Percentiles rank a stretch among this genome's conserved stretches.
Evolutionary conservation across 2,113 vertebrate species (phyloP).

Genomic region (Ciconia maguari): DNA sequence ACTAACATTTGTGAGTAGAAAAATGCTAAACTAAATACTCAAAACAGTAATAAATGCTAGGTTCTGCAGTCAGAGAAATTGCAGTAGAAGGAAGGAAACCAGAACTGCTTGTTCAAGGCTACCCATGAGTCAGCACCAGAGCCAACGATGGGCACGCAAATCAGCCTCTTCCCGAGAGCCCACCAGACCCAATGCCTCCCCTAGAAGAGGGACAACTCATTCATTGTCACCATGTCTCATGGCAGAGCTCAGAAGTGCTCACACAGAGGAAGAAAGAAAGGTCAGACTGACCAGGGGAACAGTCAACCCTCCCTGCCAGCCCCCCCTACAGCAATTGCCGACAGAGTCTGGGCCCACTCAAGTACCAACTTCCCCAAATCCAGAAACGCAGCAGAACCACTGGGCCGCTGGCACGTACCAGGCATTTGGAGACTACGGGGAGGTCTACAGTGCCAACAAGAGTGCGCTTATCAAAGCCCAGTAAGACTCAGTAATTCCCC

Average conservation of each 20-base stretch:
- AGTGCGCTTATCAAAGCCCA: background rate
- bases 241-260: background rate
- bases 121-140: background rate
- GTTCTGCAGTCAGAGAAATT: background rate
- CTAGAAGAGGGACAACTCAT: background rate
- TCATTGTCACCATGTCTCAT: background rate
- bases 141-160: background rate
- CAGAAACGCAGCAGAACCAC: background rate
- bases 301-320: background rate
- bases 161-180: background rate
- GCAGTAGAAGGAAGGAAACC: background rate
- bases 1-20: background rate
- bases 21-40: background rate
- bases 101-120: background rate
- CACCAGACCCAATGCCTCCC: background rate
- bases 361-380: background rate
- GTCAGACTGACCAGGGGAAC: background rate
- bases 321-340: too few species aligned
- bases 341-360: background rate
- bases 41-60: background rate
- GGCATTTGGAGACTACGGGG: too few species aligned
- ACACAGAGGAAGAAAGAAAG: background rate
- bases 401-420: background rate
- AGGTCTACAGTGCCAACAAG: background rate
- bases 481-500: background rate